Evolutionary conservation across 2,113 vertebrate genomes (phyloP).

Genomic region (Apeltes quadracus): DNA sequence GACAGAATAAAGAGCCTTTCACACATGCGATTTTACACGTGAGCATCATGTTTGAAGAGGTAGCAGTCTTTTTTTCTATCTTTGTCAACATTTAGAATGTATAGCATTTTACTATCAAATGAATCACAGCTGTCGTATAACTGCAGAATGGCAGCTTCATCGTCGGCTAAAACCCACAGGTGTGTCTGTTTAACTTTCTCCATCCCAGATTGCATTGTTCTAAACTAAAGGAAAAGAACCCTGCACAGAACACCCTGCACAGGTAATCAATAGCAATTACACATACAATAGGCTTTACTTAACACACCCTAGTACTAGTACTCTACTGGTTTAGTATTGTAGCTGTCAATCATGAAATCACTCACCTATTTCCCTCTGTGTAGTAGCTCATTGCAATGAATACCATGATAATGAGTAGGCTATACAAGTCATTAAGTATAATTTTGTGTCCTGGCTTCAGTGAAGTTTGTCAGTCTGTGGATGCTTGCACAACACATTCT

Average conservation of each 20-base stretch:
- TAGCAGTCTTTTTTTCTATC: neutral
- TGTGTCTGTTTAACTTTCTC: neutral
- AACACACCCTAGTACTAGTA: neutral
- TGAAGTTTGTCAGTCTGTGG: neutral
- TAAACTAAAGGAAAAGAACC: neutral
- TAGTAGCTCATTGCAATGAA: neutral
- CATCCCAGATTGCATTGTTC: neutral
- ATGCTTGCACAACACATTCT: neutral
- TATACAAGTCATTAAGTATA: neutral
- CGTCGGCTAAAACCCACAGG: neutral
- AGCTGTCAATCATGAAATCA: slow-evolving; percentile 3
- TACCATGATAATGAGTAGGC: neutral
- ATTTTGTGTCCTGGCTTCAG: neutral
- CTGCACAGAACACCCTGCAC: slow-evolving; percentile 4
- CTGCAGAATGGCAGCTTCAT: neutral
- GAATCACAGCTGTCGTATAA: neutral
- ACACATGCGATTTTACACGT: slow-evolving; percentile 21
- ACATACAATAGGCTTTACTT: neutral
- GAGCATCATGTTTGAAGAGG: slow-evolving; percentile 30
- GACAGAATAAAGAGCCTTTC: slow-evolving; percentile 27
- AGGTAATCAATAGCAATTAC: slow-evolving; percentile 9
- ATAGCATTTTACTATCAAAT: neutral
- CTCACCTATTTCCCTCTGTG: neutral
- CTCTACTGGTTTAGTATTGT: neutral
- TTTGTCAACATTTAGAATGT: neutral